Conservation (phyloP, 2,113 vertebrate genomes). For the Gasterosteus nipponicus region DNA sequence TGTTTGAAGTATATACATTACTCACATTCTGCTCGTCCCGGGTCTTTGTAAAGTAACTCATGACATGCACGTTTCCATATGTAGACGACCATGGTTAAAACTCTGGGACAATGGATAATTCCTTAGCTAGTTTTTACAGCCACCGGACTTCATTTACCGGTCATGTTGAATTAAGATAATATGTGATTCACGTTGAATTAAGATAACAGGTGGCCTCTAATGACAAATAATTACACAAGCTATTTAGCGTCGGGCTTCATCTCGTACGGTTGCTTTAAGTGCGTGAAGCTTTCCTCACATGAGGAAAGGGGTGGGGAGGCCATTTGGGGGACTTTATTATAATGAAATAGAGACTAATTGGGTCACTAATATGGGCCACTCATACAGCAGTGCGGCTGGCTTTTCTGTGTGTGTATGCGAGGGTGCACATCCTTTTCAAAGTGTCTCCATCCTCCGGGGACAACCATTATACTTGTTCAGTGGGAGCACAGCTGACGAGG, state of each 20-base stretch:
- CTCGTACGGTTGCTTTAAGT: background rate
- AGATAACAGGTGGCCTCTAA: background rate
- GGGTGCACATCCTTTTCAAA: background rate
- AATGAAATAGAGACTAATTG: constrained; percentile 55
- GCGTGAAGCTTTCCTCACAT: background rate
- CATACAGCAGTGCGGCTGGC: constrained; percentile 26
- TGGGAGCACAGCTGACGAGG: background rate
- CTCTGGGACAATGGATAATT: no score
- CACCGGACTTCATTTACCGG: background rate
- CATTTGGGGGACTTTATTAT: constrained; percentile 29
- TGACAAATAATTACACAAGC: background rate
- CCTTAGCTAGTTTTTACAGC: no score
- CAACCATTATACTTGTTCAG: constrained; percentile 1
- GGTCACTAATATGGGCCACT: constrained; percentile 74
- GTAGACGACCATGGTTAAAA: no score
- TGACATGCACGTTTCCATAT: no score
- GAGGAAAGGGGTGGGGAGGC: background rate
- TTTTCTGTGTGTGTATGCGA: background rate
- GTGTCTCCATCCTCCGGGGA: constrained; percentile 24
- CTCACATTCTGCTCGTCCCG: no score
- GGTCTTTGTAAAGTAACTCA: no score
- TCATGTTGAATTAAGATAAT: background rate
- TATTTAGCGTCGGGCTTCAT: background rate
- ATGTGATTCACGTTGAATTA: no score
- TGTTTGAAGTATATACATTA: no score